These are phyloP conservation scores for Pogonomyrmex californicus DNA, from an alignment of 1,140 invertebrate species.

Conservation along the genomic window DNA sequence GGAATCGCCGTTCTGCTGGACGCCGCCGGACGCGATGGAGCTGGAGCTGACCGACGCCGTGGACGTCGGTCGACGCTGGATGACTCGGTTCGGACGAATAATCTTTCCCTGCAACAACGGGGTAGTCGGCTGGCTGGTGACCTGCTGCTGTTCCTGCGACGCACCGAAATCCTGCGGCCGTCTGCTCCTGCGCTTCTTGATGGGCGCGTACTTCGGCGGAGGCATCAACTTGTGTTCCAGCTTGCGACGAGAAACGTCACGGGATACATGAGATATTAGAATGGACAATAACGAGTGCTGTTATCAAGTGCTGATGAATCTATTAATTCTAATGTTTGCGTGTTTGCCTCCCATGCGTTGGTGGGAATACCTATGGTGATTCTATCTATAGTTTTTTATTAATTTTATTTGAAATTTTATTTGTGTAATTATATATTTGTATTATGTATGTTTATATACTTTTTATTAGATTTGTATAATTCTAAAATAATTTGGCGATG, in stretches of 20 bases:
- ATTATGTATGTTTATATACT: background rate
- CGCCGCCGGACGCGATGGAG: constrained; percentile 58
- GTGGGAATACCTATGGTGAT: background rate
- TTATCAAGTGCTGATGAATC: background rate
- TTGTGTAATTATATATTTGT: constrained; percentile 1
- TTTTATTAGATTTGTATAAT: background rate
- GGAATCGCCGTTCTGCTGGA: constrained; percentile 88
- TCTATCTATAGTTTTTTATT: too few species aligned
- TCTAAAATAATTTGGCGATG: background rate
- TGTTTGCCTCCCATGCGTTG: background rate
- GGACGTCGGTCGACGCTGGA: constrained; percentile 78
- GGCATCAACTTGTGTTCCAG: constrained; percentile 89
- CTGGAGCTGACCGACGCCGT: constrained; percentile 83
- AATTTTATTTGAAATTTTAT: too few species aligned
- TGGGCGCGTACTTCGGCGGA: constrained; percentile 90
- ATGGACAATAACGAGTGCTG: background rate
- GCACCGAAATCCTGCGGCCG: constrained; percentile 87
- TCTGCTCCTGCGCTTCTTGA: constrained; percentile 89
- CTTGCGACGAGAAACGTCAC: constrained; percentile 22
- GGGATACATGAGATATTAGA: constrained; percentile 3
- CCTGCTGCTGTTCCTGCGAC: constrained; percentile 66
- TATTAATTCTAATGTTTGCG: background rate
- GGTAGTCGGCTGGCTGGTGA: constrained; percentile 82
- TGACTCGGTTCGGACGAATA: constrained; percentile 71
- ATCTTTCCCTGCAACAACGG: constrained; percentile 81